Percentiles rank a stretch among this genome's conserved stretches.
These are phyloP conservation scores for Candidula unifasciata DNA, from an alignment of 2,888 invertebrate species.

Conservation along the genomic window DNA sequence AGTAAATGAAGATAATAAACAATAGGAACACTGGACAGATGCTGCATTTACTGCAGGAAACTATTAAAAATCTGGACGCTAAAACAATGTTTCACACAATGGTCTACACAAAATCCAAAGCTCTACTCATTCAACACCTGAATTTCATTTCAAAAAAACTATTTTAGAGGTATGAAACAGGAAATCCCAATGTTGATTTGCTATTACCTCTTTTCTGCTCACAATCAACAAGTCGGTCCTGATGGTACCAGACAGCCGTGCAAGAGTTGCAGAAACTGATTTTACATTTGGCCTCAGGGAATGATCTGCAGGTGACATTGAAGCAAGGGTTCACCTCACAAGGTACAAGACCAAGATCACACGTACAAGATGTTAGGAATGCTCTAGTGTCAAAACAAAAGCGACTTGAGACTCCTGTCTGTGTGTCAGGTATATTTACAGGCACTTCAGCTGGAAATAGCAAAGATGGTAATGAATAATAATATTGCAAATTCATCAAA, in stretches of 20 bases:
- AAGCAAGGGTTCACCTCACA: constrained; percentile 71
- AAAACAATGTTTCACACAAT: too few relatives aligned
- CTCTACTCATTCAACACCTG: too few relatives aligned
- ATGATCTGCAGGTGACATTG: constrained; percentile 64
- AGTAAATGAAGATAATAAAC: too few relatives aligned
- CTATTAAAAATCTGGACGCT: too few relatives aligned
- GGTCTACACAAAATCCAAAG: too few relatives aligned
- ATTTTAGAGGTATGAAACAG: neutral
- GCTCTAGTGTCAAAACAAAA: constrained; percentile 72
- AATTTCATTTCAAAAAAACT: too few relatives aligned
- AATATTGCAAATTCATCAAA: neutral
- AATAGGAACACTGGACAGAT: too few relatives aligned
- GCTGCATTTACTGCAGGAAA: too few relatives aligned
- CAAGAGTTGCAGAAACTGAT: constrained; percentile 71
- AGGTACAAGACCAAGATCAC: constrained; percentile 61
- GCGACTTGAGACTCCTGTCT: constrained; percentile 50
- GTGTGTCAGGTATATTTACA: constrained; percentile 54
- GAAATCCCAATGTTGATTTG: neutral
- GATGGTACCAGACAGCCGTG: constrained; percentile 66
- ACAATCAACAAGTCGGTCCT: constrained; percentile 67
- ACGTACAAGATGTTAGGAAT: constrained; percentile 68
- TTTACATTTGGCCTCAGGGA: constrained; percentile 71
- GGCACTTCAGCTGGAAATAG: constrained; percentile 58
- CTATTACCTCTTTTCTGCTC: constrained; percentile 64
- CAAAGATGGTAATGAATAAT: neutral